These are phyloP conservation scores for Syngnathus typhle DNA, from an alignment of 2,113 vertebrate species.

Conservation along the genomic window DNA sequence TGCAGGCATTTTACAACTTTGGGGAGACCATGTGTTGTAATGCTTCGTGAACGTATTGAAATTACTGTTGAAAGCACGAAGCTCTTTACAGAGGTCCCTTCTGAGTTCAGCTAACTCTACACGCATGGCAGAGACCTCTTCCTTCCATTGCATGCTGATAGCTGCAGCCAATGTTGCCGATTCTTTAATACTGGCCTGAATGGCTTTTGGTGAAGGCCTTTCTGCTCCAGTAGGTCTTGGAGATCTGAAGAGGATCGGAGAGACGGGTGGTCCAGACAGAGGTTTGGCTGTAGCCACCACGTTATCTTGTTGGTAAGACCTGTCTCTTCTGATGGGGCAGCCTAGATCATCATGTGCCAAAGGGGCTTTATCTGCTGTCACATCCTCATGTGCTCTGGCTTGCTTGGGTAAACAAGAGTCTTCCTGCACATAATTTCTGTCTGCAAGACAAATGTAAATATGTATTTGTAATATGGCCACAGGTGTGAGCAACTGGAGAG, in stretches of 20 bases:
- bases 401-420: conserved; percentile 71
- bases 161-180: conserved; percentile 70
- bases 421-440: conserved; percentile 76
- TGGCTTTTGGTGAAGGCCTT: conserved; percentile 60
- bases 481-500: conserved; percentile 73
- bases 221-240: conserved; percentile 53
- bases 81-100: conserved; percentile 71
- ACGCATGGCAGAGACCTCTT: conserved; percentile 75
- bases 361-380: conserved; percentile 66
- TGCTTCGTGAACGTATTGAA: conserved; percentile 72
- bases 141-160: conserved; percentile 76
- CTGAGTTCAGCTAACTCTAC: conserved; percentile 70
- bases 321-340: conserved; percentile 69
- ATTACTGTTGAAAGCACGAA: conserved; percentile 75
- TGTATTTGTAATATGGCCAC: conserved; percentile 60
- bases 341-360: conserved; percentile 69
- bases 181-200: conserved; percentile 72
- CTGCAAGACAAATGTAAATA: conserved; percentile 79
- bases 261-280: conserved; percentile 60
- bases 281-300: conserved; percentile 62
- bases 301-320: conserved; percentile 55
- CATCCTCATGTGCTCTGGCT: conserved; percentile 65
- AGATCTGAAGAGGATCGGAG: conserved; percentile 64
- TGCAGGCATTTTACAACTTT: conserved; percentile 40
- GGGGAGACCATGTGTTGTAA: conserved; percentile 76